These are phyloP conservation scores for Sycophila texana DNA, from an alignment of 2,888 invertebrate species.

Conservation along the genomic window DNA sequence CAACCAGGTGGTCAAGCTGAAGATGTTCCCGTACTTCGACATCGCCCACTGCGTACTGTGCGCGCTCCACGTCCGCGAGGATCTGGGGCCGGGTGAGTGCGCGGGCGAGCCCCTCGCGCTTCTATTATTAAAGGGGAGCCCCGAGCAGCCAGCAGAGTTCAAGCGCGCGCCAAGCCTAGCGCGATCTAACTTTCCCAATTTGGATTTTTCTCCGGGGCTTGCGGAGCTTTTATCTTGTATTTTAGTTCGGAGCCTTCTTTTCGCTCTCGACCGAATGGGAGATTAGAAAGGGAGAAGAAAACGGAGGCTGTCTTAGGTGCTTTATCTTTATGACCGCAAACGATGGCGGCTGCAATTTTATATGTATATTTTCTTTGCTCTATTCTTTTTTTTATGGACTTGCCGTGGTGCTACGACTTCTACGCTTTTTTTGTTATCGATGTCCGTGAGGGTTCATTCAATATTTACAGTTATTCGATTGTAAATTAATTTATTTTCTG, in stretches of 20 bases:
- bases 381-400: no score
- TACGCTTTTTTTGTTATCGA: not conserved
- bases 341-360: no score
- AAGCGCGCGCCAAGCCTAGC: no score
- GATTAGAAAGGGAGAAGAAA: no score
- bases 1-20: constrained; percentile 98
- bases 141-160: constrained; percentile 59
- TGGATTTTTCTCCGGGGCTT: constrained; percentile 26
- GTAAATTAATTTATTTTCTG: no score
- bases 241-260: no score
- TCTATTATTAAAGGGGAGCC: constrained; percentile 71
- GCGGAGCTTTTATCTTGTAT: not conserved
- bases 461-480: no score
- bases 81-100: constrained; percentile 90
- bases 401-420: no score
- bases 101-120: constrained; percentile 37
- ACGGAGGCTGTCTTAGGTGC: no score
- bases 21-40: constrained; percentile 99
- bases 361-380: no score
- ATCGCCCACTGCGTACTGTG: constrained; percentile 97
- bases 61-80: constrained; percentile 96
- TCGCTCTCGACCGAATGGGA: no score
- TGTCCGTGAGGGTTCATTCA: not conserved
- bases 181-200: constrained; percentile 51
- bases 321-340: no score